Evolutionary conservation across 2,113 vertebrate genomes (phyloP).

Genomic region (Furnarius figulus): DNA sequence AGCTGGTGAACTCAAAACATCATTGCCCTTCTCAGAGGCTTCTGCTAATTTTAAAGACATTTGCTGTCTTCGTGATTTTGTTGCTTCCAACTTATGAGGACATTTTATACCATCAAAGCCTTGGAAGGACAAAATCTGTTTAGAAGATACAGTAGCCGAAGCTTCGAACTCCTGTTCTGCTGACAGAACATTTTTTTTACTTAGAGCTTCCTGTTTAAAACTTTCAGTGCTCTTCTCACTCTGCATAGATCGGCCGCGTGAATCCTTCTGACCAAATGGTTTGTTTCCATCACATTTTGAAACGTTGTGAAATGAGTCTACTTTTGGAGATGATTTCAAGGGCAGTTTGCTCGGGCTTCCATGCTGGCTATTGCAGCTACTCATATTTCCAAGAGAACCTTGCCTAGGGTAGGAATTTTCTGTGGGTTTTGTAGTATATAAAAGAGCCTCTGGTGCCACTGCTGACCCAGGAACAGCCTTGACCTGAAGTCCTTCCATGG

Average conservation of each 20-base stretch:
- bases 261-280: conserved; percentile 66
- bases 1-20: conserved; percentile 43
- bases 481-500: conserved; percentile 76
- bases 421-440: not conserved
- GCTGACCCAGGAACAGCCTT: conserved; percentile 17
- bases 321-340: conserved; percentile 62
- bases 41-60: conserved; percentile 61
- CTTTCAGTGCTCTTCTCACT: conserved; percentile 59
- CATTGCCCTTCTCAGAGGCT: conserved; percentile 65
- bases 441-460: conserved; percentile 55
- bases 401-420: conserved; percentile 66
- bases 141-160: conserved; percentile 38
- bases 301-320: conserved; percentile 43
- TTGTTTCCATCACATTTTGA: conserved; percentile 56
- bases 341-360: conserved; percentile 78
- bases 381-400: conserved; percentile 71
- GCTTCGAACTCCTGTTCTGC: conserved; percentile 62
- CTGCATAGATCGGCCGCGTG: not conserved
- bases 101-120: conserved; percentile 27
- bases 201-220: conserved; percentile 19
- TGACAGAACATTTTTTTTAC: conserved; percentile 65
- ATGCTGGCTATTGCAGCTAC: conserved; percentile 68
- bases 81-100: conserved; percentile 62
- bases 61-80: conserved; percentile 60
- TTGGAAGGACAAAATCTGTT: conserved; percentile 41